A percentile compares a stretch with the other conserved stretches of the same genome.
Evolutionary conservation across 2,888 invertebrate species (phyloP).

Genomic region (Trachelus troglodyta): DNA sequence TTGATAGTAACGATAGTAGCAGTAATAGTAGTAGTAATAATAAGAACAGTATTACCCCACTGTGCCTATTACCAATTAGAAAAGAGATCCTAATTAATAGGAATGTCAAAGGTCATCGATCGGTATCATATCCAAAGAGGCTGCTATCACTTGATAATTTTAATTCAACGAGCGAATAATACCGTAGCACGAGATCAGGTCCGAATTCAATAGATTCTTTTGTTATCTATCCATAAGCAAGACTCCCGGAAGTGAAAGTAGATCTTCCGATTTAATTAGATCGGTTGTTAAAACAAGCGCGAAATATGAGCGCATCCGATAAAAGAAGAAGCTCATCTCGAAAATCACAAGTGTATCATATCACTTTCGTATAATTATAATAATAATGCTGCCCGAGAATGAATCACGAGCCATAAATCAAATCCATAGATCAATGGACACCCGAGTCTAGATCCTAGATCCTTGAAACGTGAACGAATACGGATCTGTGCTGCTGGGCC

Average conservation of each 20-base stretch:
- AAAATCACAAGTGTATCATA: not conserved
- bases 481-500: slow-evolving; percentile 46
- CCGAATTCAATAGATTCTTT: not conserved
- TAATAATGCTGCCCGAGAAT: not conserved
- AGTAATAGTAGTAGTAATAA: not conserved
- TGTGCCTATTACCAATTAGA: not conserved
- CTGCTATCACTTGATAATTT: not conserved
- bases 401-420: not conserved
- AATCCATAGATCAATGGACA: not conserved
- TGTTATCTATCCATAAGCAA: not conserved
- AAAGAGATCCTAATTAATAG: not conserved
- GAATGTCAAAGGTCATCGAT: not conserved
- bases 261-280: not conserved
- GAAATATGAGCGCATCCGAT: not conserved
- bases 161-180: not conserved
- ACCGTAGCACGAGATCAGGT: not conserved
- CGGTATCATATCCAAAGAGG: not conserved
- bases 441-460: slow-evolving; percentile 35
- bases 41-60: not conserved
- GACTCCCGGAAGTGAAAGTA: not conserved
- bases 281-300: not conserved
- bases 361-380: not conserved
- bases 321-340: not conserved
- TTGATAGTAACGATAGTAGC: not conserved
- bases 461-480: slow-evolving; percentile 51